Percentiles rank a stretch among this genome's conserved stretches.
phyloP scores from a whole-genome alignment of 2,888 invertebrate species.

The Cyclophora punctaria region DNA sequence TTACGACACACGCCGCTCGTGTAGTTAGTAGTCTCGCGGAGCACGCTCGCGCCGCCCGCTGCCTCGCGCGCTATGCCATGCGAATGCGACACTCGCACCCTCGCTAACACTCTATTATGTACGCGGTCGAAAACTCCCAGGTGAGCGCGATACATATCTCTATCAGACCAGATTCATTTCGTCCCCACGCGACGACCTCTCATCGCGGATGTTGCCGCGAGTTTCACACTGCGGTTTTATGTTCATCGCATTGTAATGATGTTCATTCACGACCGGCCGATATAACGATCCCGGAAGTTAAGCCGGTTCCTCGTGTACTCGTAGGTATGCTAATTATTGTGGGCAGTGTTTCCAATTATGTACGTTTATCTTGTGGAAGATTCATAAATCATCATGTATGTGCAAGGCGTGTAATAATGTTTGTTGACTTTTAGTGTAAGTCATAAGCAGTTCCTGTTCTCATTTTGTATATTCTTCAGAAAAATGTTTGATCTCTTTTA shows the following conservation, averaged over 20 bases:
- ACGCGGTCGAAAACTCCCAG: conserved; percentile 69
- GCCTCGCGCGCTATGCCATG: conserved; percentile 45
- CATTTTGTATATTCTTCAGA: too few relatives aligned
- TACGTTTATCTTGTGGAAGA: too few relatives aligned
- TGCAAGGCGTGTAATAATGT: too few relatives aligned
- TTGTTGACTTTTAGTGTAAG: too few relatives aligned
- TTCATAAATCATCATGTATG: too few relatives aligned
- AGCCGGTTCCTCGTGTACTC: conserved; percentile 68
- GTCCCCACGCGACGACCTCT: conserved; percentile 21
- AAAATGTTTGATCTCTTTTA: too few relatives aligned
- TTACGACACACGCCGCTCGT: conserved; percentile 23
- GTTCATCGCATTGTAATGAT: conserved; percentile 52
- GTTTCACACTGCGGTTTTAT: conserved; percentile 39
- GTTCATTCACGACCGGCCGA: conserved; percentile 58
- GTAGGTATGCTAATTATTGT: conserved; percentile 63
- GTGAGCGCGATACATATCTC: conserved; percentile 54
- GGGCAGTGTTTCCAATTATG: conserved; percentile 41
- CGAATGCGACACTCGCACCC: conserved; percentile 46
- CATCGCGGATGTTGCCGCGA: conserved; percentile 33
- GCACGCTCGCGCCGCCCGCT: conserved; percentile 33
- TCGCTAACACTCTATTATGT: conserved; percentile 61
- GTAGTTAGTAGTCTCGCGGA: conserved; percentile 30
- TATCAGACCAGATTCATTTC: conserved; percentile 5
- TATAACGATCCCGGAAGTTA: conserved; percentile 69
- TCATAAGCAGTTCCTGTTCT: too few relatives aligned